Conservation (phyloP, 1,140 invertebrate species). For the Psilanteris sp. region DNA sequence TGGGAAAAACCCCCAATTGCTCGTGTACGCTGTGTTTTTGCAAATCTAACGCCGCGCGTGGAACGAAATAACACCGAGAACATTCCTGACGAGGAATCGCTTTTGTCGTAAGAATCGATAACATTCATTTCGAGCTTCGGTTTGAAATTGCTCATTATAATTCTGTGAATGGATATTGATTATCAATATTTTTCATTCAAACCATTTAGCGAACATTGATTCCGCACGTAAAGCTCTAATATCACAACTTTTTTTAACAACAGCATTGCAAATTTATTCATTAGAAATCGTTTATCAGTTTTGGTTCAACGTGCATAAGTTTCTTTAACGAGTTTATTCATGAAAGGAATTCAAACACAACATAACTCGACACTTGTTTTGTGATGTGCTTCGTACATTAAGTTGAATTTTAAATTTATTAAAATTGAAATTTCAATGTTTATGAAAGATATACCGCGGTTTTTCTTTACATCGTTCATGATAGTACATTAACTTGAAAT, state of each 20-base stretch:
- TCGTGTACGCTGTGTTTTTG: too few species aligned
- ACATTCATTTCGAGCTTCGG: not conserved
- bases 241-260: not conserved
- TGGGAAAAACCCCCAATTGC: too few species aligned
- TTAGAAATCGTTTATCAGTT: not conserved
- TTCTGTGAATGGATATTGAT: conserved; percentile 10
- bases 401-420: too few species aligned
- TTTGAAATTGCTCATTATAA: not conserved
- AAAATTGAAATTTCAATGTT: too few species aligned
- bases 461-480: too few species aligned
- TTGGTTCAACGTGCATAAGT: not conserved
- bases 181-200: conserved; percentile 1
- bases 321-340: not conserved
- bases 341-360: not conserved
- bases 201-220: conserved; percentile 1
- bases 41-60: too few species aligned
- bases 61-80: too few species aligned
- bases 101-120: not conserved
- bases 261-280: not conserved
- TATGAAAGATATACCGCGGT: too few species aligned
- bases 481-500: too few species aligned
- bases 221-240: conserved; percentile 1
- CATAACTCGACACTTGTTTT: too few species aligned
- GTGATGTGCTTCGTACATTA: too few species aligned
- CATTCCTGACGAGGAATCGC: too few species aligned